Evolutionary conservation across 2,797 vertebrate genomes (phyloP), one percentile per base, ranked within the genome.

Genomic region (Syndactyla subalaris): DNA sequence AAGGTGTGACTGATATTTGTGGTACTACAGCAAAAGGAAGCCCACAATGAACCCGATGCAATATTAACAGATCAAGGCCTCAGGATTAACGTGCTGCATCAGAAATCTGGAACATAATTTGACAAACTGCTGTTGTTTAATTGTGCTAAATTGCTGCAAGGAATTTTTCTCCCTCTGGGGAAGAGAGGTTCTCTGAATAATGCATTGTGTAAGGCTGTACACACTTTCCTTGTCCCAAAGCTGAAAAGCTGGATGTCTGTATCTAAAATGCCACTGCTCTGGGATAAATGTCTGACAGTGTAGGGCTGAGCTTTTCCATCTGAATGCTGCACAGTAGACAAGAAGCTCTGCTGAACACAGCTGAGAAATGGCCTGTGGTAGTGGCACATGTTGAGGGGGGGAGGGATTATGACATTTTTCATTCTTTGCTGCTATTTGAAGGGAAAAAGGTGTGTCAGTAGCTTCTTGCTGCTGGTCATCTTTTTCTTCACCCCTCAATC

Each of bases 71-170:
- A 66, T n/a, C 19, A 66, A 29, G 29, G n/a, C 27, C 30, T 85
- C 17, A 13, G 32, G 21, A 34, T 32, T 57, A 39, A 78, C 0
- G 1, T 0, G 1, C 32, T 49, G n/a, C 16, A 41, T 21, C 38
- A 66, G 49, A 68, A 92, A 51, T 63, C 41, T 54, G 43, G 49
- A 90, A 88, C 88, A 84, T 68, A 39, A 34, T 36, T 54, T 54
- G 38, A 54, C 18, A 75, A 75, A 45, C 12, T 45, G 46, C 14
- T 4, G 0, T 41, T 70, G 30, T 55, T 70, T 70, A 67, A 54
- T 79, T 65, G 13, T 57, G 49, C n/a, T 89, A 67, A 81, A 71
- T 57, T 5, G 26, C 34, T 68, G 46, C 32, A 48, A 82, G 73
- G 71, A 72, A 26, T 84, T 95, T 82, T 49, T 7, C 12, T 15